Conservation (phyloP, 2,888 invertebrate genomes). For the Lomographa bimaculata region DNA sequence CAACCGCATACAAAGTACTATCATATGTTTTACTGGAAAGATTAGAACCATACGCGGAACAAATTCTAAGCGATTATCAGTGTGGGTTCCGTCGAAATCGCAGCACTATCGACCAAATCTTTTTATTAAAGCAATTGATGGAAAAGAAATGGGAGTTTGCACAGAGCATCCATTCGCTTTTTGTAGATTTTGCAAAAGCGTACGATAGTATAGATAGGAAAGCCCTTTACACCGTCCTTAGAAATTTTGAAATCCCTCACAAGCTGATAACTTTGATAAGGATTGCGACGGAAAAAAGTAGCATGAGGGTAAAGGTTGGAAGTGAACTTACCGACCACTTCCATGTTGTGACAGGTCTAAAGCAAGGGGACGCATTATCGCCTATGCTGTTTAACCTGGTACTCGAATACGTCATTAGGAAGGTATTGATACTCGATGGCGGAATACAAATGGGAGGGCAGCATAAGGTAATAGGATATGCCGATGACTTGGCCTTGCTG, state of each 20-base stretch:
- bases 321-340: not conserved
- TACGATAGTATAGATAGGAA: not conserved
- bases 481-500: too few relatives aligned
- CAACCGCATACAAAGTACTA: not conserved
- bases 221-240: not conserved
- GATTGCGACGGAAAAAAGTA: not conserved
- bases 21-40: not conserved
- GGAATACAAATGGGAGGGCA: too few relatives aligned
- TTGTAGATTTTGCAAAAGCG: not conserved
- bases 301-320: not conserved
- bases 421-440: too few relatives aligned
- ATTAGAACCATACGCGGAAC: not conserved
- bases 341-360: not conserved
- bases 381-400: not conserved
- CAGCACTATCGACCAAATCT: not conserved
- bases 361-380: not conserved
- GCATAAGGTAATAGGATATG: too few relatives aligned
- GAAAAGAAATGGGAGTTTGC: not conserved
- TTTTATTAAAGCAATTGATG: not conserved
- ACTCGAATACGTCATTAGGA: too few relatives aligned
- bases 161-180: not conserved
- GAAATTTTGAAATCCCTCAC: not conserved
- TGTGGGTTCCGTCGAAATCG: not conserved
- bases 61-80: not conserved
- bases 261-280: not conserved